Evolutionary conservation across 64 coral and sea anemone species (phyloP), one percentile per base, ranked within the genome.

Genomic region (Acropora tenuis): DNA sequence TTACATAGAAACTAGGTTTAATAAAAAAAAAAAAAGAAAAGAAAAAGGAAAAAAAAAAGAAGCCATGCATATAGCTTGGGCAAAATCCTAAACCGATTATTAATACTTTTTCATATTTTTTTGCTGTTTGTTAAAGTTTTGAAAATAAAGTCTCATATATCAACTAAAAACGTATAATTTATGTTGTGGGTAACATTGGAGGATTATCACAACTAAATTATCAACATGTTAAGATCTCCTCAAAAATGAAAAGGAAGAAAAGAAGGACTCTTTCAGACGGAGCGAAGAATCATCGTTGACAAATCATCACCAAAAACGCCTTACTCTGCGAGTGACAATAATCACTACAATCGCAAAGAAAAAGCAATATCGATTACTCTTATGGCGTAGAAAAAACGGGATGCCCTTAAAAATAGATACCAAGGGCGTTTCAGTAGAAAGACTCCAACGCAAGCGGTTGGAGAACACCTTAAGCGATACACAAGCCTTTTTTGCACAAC

Each of bases 301-400:
- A 63, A 63, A 63, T 63, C 59, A 63, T 63, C 59, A 63, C 8
- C 59, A 63, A 63, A 0, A 63, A 63, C 59, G 11, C 59, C 59
- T 63, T 63, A 63, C 59, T 63, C 59, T 63, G 59, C 59, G 16
- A 8, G 59, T 63, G 11, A 13, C 59, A 63, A 61, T 61, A 61
- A 63, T 73, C 71, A 73, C 71, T 73, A 73, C 71, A 73, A 73
- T 73, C 71, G 71, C 71, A 73, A 69, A 69, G 18, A 13, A 69
- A 69, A 55, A 55, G 9, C 52, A 17, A 69, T 73, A 43, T 73
- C 71, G 15, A 73, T 73, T 20, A 73, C 41, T 73, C 71, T 0
- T 41, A 41, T 73, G 71, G 41, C 71, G 71, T 73, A 43, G 6
- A 73, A 73, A 73, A 63, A 63, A 63, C 59, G 59, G 4, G 59